Base-by-base conservation (phyloP, 1,140 invertebrate species). In the Drosophila navojoa region DNA sequence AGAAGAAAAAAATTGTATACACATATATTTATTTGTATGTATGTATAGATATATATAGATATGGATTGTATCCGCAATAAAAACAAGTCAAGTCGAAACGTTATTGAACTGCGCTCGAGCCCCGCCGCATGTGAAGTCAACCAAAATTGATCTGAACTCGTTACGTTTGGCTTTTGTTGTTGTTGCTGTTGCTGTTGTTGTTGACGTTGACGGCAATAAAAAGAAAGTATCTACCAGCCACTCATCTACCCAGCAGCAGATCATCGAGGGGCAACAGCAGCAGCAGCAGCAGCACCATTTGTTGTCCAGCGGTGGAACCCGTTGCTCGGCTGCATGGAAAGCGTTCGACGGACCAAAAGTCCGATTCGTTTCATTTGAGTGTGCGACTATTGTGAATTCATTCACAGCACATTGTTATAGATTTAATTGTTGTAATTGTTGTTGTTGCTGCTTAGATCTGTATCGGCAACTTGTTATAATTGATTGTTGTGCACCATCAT, bases 61-160 rank as follows among this genome's bases (percentile, higher is more conserved):
- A 49, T 13, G 19, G 44, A 61, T 60, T 59, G 55, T 72, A 72
- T 68, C 70, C 55, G 47, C 70, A 60, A 58, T 57, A 81, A 81
- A 78, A 81, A 79, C 71, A 76, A 81, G 71, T 76, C 78, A 59
- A 78, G 71, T 70, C 64, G 66, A 70, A 71, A 76, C 79, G 71
- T 74, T 89, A 84, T 87, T 82, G 79, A 89, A 81, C 64, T 67
- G 44, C 49, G 63, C 49, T 72, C 63, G 54, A 76, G 68, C 59
- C 49, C 66, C 73, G 67, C 76, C 73, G 61, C 69, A 55, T 81
- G 78, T 86, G 78, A 87, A 86, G 78, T 86, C 81, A 87, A 89
- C 85, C 81, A 77, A 89, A 89, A 89, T 89, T 89, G 84, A 89
- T 90, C 80, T 89, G 79, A 89, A 84, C 84, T 89, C 84, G 84